phyloP scores from a whole-genome alignment of 2,888 invertebrate species.

The Platycheirus albimanus region DNA sequence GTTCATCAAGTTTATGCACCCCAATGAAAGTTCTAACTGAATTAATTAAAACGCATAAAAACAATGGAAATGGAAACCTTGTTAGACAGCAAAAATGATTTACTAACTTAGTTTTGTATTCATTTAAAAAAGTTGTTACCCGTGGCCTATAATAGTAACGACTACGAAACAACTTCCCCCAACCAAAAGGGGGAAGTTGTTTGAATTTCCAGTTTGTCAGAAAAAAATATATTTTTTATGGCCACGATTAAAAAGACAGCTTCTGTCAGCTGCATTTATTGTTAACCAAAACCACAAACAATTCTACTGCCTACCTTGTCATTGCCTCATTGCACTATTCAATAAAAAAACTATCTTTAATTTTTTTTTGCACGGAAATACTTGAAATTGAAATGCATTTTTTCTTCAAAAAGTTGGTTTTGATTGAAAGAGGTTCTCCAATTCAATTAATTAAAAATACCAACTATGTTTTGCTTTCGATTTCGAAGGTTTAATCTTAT shows the following conservation, averaged over 20 bases:
- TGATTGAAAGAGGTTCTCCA: too few species aligned
- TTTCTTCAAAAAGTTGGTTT: too few species aligned
- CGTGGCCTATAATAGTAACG: constrained; percentile 10
- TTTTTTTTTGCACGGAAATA: constrained; percentile 8
- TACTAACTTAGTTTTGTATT: background rate
- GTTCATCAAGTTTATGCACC: background rate
- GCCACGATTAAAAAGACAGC: background rate
- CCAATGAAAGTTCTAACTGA: background rate
- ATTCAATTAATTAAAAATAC: too few species aligned
- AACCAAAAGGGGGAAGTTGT: constrained; percentile 13
- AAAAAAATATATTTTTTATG: background rate
- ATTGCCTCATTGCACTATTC: too few species aligned
- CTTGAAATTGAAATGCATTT: background rate
- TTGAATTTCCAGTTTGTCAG: background rate
- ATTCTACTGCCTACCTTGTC: background rate
- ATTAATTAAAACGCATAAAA: background rate
- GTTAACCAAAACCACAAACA: background rate
- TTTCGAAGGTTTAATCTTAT: too few species aligned
- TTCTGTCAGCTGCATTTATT: too few species aligned
- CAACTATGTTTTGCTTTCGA: too few species aligned
- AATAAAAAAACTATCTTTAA: background rate
- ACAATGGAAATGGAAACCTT: background rate
- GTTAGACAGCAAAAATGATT: background rate
- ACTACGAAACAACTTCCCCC: background rate
- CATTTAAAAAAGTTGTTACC: background rate